Evolutionary conservation across 2,797 vertebrate species (phyloP).

Genomic region (Linurgus olivaceus): DNA sequence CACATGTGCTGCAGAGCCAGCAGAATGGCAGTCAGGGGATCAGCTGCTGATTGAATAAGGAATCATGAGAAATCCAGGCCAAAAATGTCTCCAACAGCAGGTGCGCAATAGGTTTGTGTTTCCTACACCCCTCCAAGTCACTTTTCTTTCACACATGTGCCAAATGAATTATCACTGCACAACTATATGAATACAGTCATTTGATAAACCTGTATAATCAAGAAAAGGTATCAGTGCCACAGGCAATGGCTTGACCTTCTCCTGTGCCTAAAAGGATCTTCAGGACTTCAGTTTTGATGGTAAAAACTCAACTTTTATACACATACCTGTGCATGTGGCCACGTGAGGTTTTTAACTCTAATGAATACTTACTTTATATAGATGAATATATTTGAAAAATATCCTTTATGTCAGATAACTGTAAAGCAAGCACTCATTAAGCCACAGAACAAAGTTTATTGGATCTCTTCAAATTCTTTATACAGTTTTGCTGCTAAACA

Average conservation of each 20-base stretch:
- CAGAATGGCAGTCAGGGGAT: neutral
- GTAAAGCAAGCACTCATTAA: constrained; percentile 29
- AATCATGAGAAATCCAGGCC: neutral
- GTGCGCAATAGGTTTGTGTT: neutral
- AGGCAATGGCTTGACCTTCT: neutral
- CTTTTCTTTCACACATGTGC: neutral
- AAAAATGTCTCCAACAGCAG: neutral
- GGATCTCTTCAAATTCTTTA: constrained; percentile 57
- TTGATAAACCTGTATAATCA: neutral
- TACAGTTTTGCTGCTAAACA: constrained; percentile 36
- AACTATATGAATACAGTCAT: neutral
- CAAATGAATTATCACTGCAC: neutral
- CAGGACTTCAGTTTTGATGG: neutral
- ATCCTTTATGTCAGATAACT: neutral
- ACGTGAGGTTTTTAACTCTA: fast-evolving
- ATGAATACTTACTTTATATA: neutral
- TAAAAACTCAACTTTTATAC: neutral
- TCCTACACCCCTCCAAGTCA: neutral
- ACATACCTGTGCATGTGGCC: neutral
- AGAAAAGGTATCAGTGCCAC: neutral
- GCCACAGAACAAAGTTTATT: constrained; percentile 69
- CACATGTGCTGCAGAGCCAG: neutral
- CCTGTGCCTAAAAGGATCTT: neutral
- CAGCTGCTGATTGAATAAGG: neutral
- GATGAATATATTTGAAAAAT: neutral